These are phyloP conservation scores for Drosophila multiciliata DNA, from an alignment of 2,888 invertebrate genomes.

Conservation along the genomic window DNA sequence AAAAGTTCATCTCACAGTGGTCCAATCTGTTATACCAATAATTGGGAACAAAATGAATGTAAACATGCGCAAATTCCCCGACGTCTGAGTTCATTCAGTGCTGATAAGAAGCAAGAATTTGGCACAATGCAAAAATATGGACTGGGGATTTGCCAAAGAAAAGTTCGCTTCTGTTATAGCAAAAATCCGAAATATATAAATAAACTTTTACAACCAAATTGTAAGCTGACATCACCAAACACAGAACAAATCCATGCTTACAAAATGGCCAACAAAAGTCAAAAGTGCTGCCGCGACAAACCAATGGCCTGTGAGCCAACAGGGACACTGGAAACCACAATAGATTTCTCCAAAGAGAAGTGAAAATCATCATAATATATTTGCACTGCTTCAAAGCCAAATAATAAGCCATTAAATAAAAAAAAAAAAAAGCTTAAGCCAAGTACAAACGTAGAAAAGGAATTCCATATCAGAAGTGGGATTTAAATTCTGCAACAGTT, in stretches of 20 bases:
- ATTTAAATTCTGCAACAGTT: neutral
- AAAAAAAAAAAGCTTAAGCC: conserved; percentile 22
- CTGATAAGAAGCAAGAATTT: conserved; percentile 28
- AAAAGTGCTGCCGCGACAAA: conserved; percentile 28
- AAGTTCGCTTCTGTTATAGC: conserved; percentile 37
- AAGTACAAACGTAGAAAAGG: conserved; percentile 12
- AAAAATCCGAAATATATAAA: conserved; percentile 78
- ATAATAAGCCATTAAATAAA: conserved; percentile 48
- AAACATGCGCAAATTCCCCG: conserved; percentile 50
- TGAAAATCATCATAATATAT: conserved; percentile 46
- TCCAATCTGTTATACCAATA: conserved; percentile 70
- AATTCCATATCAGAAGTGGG: neutral
- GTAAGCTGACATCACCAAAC: conserved; percentile 63
- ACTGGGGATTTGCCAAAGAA: conserved; percentile 12
- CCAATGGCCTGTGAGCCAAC: conserved; percentile 14
- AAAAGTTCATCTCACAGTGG: conserved; percentile 31
- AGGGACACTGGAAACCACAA: conserved; percentile 38
- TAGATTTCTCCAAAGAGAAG: conserved; percentile 22
- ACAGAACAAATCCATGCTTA: conserved; percentile 44
- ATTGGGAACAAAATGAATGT: conserved; percentile 66
- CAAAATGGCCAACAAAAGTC: conserved; percentile 58
- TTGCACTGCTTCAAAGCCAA: conserved; percentile 39
- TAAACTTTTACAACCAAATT: conserved; percentile 68
- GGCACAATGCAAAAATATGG: conserved; percentile 35
- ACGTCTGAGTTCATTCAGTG: conserved; percentile 45